Conservation (phyloP, 2,113 vertebrate species). For the Noturus placidus region DNA sequence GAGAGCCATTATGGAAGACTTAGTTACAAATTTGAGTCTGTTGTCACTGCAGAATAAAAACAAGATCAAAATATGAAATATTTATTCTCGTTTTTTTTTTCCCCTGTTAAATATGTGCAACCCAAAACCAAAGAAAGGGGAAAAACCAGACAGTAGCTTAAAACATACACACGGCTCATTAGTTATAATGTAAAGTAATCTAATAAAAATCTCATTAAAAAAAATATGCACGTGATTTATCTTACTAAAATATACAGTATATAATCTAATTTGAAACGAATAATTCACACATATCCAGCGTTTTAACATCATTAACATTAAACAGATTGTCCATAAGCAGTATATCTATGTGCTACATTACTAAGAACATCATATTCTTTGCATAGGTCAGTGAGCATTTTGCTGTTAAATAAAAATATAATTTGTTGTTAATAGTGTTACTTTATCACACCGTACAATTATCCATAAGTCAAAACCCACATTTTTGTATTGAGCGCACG, state of each 20-base stretch:
- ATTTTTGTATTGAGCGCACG: background rate
- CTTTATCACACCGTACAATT: background rate
- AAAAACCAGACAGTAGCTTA: background rate
- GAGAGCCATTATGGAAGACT: background rate
- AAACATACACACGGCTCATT: background rate
- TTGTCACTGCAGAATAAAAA: background rate
- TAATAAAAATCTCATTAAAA: background rate
- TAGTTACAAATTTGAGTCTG: background rate
- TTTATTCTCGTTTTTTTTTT: background rate
- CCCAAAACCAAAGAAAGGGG: background rate
- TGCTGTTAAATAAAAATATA: background rate
- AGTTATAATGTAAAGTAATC: background rate
- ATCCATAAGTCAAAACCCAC: background rate
- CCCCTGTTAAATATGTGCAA: slow-evolving; percentile 3
- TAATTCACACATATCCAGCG: background rate
- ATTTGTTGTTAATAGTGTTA: background rate
- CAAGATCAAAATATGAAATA: background rate
- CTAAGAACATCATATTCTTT: slow-evolving; percentile 29
- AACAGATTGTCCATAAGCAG: slow-evolving; percentile 34
- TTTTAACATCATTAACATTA: background rate
- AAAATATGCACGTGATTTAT: background rate
- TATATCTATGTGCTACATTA: slow-evolving; percentile 14
- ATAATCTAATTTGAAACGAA: background rate
- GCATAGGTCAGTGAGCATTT: slow-evolving; percentile 44
- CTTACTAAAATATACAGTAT: slow-evolving; percentile 13